Evolutionary conservation across 2,797 vertebrate species (phyloP).

Genomic region (Notoglanidium macrostoma): DNA sequence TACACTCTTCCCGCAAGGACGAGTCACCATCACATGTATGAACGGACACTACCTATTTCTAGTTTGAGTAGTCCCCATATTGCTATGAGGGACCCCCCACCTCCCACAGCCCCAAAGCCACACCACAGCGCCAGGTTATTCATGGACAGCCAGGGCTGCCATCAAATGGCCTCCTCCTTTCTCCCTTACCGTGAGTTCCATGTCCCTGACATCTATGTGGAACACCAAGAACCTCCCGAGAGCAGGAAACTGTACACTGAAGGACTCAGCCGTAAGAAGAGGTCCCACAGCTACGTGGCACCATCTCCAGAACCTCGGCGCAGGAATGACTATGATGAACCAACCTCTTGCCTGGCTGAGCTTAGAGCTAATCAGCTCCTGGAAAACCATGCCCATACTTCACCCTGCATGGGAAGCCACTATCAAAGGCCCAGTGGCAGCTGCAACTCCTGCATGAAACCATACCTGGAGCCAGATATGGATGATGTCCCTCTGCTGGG

Average conservation of each 20-base stretch:
- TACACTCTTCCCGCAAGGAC: constrained; percentile 73
- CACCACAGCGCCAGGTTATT: constrained; percentile 70
- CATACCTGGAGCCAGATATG: constrained; percentile 75
- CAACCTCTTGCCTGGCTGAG: constrained; percentile 72
- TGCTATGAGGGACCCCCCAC: constrained; percentile 71
- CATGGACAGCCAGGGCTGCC: constrained; percentile 71
- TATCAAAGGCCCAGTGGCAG: constrained; percentile 74
- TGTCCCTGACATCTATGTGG: constrained; percentile 77
- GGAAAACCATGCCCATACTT: constrained; percentile 70
- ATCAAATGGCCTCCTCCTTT: constrained; percentile 68
- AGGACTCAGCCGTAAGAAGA: constrained; percentile 67
- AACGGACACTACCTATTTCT: constrained; percentile 78
- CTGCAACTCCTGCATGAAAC: constrained; percentile 77
- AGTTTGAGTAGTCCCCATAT: constrained; percentile 80
- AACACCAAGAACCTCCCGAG: constrained; percentile 68
- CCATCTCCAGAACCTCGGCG: constrained; percentile 64
- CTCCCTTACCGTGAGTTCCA: constrained; percentile 75
- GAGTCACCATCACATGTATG: constrained; percentile 72
- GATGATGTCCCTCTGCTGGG: constrained; percentile 77
- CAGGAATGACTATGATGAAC: constrained; percentile 70
- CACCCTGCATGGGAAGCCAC: constrained; percentile 70
- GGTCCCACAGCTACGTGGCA: constrained; percentile 71
- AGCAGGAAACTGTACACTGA: constrained; percentile 72
- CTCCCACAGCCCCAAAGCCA: constrained; percentile 48
- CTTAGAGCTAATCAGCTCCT: constrained; percentile 76